Percentiles rank a stretch among this genome's conserved stretches.
These are phyloP conservation scores for Scomber scombrus DNA, from an alignment of 2,113 vertebrate genomes.

Conservation along the genomic window DNA sequence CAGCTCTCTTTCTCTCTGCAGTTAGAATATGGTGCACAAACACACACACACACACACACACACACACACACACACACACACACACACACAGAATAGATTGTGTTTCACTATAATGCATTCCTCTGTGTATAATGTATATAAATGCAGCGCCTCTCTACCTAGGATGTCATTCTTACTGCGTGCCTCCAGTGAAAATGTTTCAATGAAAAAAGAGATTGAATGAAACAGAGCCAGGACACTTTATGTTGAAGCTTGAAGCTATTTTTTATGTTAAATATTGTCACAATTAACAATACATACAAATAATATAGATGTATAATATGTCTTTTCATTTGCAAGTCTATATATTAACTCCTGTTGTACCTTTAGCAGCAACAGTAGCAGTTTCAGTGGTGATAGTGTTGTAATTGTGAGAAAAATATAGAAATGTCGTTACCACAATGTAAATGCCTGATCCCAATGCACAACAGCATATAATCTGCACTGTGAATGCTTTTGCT, in stretches of 20 bases:
- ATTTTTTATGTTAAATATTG: background rate
- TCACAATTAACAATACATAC: background rate
- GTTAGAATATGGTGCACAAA: slow-evolving; percentile 15
- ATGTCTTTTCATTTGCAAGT: no score
- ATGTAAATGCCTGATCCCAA: no score
- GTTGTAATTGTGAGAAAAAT: no score
- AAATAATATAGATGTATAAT: no score
- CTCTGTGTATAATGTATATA: slow-evolving; percentile 15
- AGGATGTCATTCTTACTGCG: slow-evolving; percentile 1
- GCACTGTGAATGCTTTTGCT: no score
- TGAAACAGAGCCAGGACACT: background rate
- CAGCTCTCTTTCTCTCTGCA: slow-evolving; percentile 16
- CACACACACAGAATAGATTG: slow-evolving; percentile 28
- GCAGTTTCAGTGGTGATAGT: no score
- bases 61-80: background rate
- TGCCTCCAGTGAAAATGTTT: background rate
- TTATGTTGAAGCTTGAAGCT: background rate
- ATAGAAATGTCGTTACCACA: no score
- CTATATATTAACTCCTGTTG: no score
- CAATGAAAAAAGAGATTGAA: background rate
- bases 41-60: background rate
- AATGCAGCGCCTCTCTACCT: slow-evolving; percentile 19
- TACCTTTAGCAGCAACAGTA: no score
- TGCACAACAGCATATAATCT: no score
- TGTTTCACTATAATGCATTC: slow-evolving; percentile 36